phyloP scores from a whole-genome alignment of 30 jellyfish, hydroid and myxozoan species.

The Aurelia aurita region DNA sequence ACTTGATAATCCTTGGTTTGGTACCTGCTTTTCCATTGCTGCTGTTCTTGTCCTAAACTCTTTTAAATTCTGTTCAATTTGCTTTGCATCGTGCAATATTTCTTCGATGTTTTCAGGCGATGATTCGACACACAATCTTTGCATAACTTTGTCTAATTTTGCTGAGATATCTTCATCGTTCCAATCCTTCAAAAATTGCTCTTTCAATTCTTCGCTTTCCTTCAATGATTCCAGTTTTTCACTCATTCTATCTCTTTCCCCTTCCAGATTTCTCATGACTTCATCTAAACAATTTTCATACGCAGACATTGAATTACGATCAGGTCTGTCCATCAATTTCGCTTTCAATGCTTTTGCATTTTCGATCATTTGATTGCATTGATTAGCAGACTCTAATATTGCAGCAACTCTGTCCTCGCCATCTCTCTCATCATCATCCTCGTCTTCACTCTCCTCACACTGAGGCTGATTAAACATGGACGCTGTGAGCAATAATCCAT shows the following conservation, averaged over 20 bases:
- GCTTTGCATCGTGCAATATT: not conserved
- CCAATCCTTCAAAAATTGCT: not conserved
- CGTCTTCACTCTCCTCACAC: slow-evolving; percentile 20
- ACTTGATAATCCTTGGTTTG: not conserved
- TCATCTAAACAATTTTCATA: slow-evolving; percentile 14
- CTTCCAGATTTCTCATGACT: not conserved
- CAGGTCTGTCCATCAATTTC: not conserved
- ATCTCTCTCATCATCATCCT: slow-evolving; percentile 1
- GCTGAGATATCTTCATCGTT: not conserved
- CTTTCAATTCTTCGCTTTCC: not conserved
- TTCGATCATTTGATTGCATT: slow-evolving; percentile 19
- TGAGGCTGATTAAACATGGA: slow-evolving; percentile 43
- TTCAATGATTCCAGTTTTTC: not conserved
- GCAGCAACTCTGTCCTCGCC: not conserved
- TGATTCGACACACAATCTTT: not conserved
- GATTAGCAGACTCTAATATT: not conserved
- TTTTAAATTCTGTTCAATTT: not conserved
- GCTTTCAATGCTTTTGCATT: slow-evolving; percentile 1
- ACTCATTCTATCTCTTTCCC: slow-evolving; percentile 1
- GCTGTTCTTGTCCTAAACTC: not conserved
- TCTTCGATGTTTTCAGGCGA: not conserved
- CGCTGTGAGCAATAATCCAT: slow-evolving; percentile 18
- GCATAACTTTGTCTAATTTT: not conserved
- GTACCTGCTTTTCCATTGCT: not conserved
- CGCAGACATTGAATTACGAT: not conserved